These are phyloP conservation scores for Phenacoccus solenopsis DNA, from an alignment of 1,140 invertebrate genomes.

Conservation along the genomic window DNA sequence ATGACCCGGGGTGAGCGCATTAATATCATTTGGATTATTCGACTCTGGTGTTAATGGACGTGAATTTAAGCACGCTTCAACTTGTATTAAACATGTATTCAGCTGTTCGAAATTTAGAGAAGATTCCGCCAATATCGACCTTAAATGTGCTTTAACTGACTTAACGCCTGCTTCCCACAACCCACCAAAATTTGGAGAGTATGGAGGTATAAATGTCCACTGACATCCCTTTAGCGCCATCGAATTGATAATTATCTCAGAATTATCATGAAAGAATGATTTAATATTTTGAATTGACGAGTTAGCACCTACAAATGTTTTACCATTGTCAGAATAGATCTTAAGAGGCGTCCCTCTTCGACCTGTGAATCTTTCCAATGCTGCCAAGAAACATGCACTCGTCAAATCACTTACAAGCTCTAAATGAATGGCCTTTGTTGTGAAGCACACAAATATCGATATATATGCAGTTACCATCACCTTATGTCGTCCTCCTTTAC, in stretches of 20 bases:
- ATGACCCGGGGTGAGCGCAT: constrained; percentile 25
- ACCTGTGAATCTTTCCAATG: constrained; percentile 33
- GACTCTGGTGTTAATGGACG: constrained; percentile 22
- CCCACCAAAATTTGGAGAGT: constrained; percentile 30
- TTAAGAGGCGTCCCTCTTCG: constrained; percentile 30
- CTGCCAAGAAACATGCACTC: constrained; percentile 32
- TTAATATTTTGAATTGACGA: background rate
- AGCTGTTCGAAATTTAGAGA: constrained; percentile 30
- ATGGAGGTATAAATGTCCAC: constrained; percentile 28
- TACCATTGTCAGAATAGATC: constrained; percentile 33
- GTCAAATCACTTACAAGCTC: constrained; percentile 33
- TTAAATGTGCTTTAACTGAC: constrained; percentile 31
- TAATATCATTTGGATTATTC: background rate
- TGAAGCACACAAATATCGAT: constrained; percentile 35
- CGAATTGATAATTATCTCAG: background rate
- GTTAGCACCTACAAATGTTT: constrained; percentile 29
- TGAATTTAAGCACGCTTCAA: constrained; percentile 30
- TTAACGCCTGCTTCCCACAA: constrained; percentile 32
- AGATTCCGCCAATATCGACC: constrained; percentile 24
- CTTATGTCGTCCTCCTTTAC: constrained; percentile 26
- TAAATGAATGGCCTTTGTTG: constrained; percentile 34
- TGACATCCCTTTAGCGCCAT: background rate
- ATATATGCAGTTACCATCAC: constrained; percentile 33
- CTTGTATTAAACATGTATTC: constrained; percentile 24
- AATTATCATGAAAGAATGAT: background rate